Percentiles rank a stretch among this genome's conserved stretches.
phyloP scores from a whole-genome alignment of 2,113 vertebrate species.

The Odocoileus hemionus region DNA sequence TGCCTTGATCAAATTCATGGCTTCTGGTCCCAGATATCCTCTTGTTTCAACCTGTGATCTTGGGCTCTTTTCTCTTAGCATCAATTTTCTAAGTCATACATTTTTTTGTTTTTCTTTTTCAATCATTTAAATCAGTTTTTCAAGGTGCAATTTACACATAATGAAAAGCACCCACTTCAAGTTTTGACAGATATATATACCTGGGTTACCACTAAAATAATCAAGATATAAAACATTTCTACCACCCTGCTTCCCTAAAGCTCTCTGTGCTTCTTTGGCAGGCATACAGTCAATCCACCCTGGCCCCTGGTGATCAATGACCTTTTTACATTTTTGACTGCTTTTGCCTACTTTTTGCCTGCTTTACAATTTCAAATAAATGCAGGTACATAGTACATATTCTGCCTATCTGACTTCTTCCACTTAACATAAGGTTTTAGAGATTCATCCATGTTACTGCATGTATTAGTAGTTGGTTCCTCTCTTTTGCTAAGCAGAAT shows the following conservation, averaged over 20 bases:
- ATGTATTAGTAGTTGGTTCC: neutral
- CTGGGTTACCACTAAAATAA: neutral
- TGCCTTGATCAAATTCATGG: neutral
- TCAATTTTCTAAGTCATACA: neutral
- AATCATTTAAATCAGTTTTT: neutral
- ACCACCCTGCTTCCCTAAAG: neutral
- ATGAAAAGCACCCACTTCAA: neutral
- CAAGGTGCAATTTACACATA: neutral
- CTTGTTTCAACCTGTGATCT: neutral
- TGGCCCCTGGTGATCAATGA: neutral
- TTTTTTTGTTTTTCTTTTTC: neutral
- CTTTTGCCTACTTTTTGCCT: neutral
- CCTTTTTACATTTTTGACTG: neutral
- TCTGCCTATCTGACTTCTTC: neutral
- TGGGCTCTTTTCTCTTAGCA: neutral
- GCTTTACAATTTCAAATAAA: neutral
- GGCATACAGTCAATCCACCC: neutral
- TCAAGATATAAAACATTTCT: neutral
- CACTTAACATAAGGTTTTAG: neutral
- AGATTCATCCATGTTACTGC: neutral
- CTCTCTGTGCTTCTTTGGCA: neutral
- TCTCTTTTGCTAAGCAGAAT: neutral
- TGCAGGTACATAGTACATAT: neutral
- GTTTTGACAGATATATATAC: neutral
- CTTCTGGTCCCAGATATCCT: neutral